phyloP scores from a whole-genome alignment of 2,888 invertebrate species.

The Cheiracanthium punctorium region DNA sequence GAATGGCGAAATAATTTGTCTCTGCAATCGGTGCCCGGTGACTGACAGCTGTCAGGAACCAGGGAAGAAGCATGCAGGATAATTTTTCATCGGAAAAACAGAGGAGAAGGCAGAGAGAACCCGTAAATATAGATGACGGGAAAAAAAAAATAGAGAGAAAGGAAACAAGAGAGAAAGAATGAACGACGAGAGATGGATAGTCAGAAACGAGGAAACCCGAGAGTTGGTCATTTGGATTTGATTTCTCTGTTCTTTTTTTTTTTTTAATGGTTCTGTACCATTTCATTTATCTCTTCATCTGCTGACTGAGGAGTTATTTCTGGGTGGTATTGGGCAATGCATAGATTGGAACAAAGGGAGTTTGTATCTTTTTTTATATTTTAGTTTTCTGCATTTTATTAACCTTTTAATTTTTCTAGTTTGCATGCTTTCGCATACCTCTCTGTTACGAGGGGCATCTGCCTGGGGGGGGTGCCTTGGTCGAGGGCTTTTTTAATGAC shows the following conservation, averaged over 20 bases:
- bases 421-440: too few relatives aligned
- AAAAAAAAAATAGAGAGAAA: background rate
- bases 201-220: background rate
- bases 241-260: background rate
- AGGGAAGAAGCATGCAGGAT: background rate
- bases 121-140: background rate
- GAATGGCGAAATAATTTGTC: constrained; percentile 14
- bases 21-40: background rate
- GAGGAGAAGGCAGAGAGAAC: background rate
- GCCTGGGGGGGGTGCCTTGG: too few relatives aligned
- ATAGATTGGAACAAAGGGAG: too few relatives aligned
- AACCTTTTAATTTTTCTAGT: too few relatives aligned
- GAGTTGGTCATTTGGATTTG: background rate
- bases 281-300: background rate
- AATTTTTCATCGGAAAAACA: background rate
- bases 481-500: too few relatives aligned
- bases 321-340: background rate
- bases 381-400: too few relatives aligned
- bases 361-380: too few relatives aligned
- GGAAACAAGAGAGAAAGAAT: too few relatives aligned
- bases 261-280: too few relatives aligned
- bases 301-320: background rate
- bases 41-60: background rate
- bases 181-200: background rate
- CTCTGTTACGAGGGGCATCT: too few relatives aligned